Base-by-base conservation (phyloP, 2,113 vertebrate genomes). In the Nothobranchius furzeri region DNA sequence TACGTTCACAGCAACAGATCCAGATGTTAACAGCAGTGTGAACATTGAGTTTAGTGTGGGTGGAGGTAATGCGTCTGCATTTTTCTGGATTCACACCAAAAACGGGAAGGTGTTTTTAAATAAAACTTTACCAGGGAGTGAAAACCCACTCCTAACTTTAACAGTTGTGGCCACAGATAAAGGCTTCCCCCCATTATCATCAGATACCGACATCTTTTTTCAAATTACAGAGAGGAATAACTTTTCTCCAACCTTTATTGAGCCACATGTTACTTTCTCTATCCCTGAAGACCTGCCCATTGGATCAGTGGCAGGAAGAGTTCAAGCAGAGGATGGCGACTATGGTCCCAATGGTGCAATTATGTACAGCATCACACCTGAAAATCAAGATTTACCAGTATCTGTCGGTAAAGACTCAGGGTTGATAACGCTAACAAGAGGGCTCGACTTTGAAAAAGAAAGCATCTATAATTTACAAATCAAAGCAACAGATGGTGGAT, bases 251-350 rank as follows among this genome's bases (percentile, higher is more conserved):
- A 61, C 64, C 70, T 94, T 94, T 66, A 46, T 57, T 12, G 70
- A 91, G 51, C 50, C 54, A 43, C 24, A 72, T 40, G 47, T 81
- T 11, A 65, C 50, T 30, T 90, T 91, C 68, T 88, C 82, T 11
- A 84, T 92, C 51, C 91, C 90, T 2, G 93, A 94, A 67, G 89
- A 93, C 68, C 65, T 92, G 69, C 75, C 81, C 4, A 62, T 84
- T 25, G 91, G 85, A 50, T 92, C 91, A 43, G 86, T 91, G 45
- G 85, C 93, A 67, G 90, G 91, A 17, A 91, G 62, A 75, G 64
- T 93, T 60, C 79, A 83, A 72, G 92, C 91, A 51, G 78, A 87
- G 74, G 93, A 94, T 76, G 13, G 15, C 53, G 93, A 94, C 76
- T 20, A 60, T 47, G 92, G 91, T 64, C 64, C 68, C 43, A 94